Evolutionary conservation across 2,113 vertebrate genomes (phyloP).

Genomic region (Tragelaphus buxtoni): DNA sequence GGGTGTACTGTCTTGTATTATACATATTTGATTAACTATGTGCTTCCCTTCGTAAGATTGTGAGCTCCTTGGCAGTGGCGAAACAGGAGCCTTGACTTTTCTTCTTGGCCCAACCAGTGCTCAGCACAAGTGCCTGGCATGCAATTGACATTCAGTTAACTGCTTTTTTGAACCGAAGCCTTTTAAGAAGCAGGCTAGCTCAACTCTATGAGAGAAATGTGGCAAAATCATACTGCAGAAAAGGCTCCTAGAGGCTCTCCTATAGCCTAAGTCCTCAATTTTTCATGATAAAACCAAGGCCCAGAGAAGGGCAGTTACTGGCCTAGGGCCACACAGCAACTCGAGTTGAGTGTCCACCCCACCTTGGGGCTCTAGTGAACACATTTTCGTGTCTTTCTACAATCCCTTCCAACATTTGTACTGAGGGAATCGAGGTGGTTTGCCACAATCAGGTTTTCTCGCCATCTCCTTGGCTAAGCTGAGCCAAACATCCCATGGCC

Average conservation of each 20-base stretch:
- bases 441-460: not conserved
- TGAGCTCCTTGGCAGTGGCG: not conserved
- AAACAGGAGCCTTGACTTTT: not conserved
- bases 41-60: not conserved
- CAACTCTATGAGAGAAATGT: not conserved
- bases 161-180: not conserved
- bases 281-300: not conserved
- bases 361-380: no score
- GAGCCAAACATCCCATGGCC: not conserved
- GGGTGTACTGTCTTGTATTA: not conserved
- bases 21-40: not conserved
- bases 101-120: not conserved
- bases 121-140: not conserved
- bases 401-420: not conserved
- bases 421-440: not conserved
- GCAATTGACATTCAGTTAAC: not conserved
- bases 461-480: not conserved
- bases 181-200: not conserved
- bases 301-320: not conserved
- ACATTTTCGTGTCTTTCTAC: not conserved
- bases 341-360: not conserved
- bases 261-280: not conserved
- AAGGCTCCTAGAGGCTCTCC: not conserved
- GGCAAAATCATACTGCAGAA: not conserved
- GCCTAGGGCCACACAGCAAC: not conserved